Conservation (phyloP, 2,888 invertebrate species). For the Pristionchus japonicus region DNA sequence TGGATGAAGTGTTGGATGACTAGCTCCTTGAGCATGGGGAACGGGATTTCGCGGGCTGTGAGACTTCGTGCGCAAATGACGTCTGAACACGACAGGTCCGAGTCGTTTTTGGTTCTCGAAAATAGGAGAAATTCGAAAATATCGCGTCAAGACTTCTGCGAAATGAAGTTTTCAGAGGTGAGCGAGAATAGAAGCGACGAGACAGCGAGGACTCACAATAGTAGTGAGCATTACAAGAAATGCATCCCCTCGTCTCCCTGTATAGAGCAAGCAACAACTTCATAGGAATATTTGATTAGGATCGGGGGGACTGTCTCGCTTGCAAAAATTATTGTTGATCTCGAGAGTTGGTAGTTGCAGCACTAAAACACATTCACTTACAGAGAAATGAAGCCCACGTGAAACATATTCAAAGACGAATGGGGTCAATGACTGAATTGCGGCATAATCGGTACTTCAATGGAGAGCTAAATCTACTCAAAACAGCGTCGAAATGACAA, state of each 20-base stretch:
- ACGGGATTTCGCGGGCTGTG: neutral
- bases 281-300: conserved; percentile 7
- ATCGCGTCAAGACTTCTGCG: neutral
- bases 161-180: neutral
- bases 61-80: neutral
- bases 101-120: neutral
- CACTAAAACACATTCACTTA: neutral
- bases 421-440: neutral
- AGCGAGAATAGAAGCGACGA: neutral
- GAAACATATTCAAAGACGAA: neutral
- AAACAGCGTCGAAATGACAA: neutral
- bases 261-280: neutral
- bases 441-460: neutral
- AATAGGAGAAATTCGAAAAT: neutral
- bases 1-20: too few relatives aligned
- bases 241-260: neutral
- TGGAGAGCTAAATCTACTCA: neutral
- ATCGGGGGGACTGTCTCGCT: neutral
- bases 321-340: neutral
- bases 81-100: neutral
- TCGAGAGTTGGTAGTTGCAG: neutral
- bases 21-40: too few relatives aligned
- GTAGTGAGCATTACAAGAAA: neutral
- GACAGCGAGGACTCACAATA: neutral
- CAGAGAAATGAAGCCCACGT: neutral